phyloP scores from a whole-genome alignment of 2,113 vertebrate genomes.

The Macroglossus sobrinus region DNA sequence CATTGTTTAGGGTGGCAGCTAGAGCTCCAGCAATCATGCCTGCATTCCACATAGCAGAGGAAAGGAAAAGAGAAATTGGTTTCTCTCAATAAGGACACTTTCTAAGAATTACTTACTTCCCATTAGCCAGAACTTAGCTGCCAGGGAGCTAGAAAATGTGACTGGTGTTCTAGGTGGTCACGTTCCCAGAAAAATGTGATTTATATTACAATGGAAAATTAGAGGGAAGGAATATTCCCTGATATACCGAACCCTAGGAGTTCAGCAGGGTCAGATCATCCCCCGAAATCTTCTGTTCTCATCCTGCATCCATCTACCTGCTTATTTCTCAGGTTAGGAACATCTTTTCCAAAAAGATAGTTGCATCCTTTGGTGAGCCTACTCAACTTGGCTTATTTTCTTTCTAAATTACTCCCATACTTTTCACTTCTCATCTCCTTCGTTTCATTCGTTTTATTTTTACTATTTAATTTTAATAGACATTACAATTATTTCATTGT shows the following conservation, averaged over 20 bases:
- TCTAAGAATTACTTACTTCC: not conserved
- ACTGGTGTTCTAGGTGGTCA: not conserved
- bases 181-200: not conserved
- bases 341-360: not conserved
- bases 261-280: not conserved
- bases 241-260: not conserved
- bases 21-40: not conserved
- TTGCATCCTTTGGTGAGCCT: not conserved
- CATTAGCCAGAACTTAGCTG: not conserved
- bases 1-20: not conserved
- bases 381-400: not conserved
- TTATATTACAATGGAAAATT: not conserved
- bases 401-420: not conserved
- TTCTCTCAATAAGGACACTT: not conserved
- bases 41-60: not conserved
- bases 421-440: not conserved
- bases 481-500: not conserved
- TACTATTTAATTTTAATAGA: not conserved
- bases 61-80: not conserved
- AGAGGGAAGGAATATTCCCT: not conserved
- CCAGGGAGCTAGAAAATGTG: not conserved
- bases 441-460: not conserved
- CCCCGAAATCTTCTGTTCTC: not conserved
- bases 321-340: not conserved
- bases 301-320: not conserved